Base-by-base conservation (phyloP, 2,888 invertebrate species). In the Hydrotaea cyrtoneurina region DNA sequence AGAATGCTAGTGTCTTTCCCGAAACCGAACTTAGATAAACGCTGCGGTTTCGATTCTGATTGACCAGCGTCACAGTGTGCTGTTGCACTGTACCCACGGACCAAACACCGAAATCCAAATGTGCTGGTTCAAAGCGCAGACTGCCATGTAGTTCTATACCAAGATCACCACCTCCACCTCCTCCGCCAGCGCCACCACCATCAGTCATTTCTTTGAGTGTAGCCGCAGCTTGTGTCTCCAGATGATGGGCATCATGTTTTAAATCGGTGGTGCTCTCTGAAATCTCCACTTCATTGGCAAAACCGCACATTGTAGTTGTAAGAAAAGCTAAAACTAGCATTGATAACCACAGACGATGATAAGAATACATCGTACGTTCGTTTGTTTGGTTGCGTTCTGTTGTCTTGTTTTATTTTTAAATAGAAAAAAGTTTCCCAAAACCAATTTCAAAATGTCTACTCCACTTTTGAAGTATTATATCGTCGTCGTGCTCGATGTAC, bases 11-110 rank as follows among this genome's bases (percentile, higher is more conserved):
- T 88, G 98, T 97, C 92, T 96, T 97, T 89, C 98, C 98, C 87
- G 98, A 97, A 91, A 99, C 97, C 87, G 98, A 98, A 91, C 97
- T 96, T 91, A 99, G 95, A 92, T 97, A 97, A 90, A 99, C 95
- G 90, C 96, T 97, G 91, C 95, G 95, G 93, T 98, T 97, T 88
- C 94, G 93, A 93, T 96, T 97, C 89, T 95, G 95, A 94, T 99
- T 99, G 92, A 96, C 95, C 88, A 99, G 94, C 88, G 96, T 96
- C 87, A 98, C 98, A 91, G 95, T 94, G 93, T 96, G 96, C 92
- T 96, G 95, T 91, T 96, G 96, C 86, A 98, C 96, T 91, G 96
- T 95, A 86, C 98, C 98, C 90, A 98, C 95, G 90, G 97, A 95
- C 93, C 97, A 93, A 86, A 92, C 92, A 43, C 94, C 94, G 92